A percentile compares a stretch with the other conserved stretches of the same genome.
Conservation (phyloP, 1,140 invertebrate genomes). For the Ptiloglossa arizonensis region DNA sequence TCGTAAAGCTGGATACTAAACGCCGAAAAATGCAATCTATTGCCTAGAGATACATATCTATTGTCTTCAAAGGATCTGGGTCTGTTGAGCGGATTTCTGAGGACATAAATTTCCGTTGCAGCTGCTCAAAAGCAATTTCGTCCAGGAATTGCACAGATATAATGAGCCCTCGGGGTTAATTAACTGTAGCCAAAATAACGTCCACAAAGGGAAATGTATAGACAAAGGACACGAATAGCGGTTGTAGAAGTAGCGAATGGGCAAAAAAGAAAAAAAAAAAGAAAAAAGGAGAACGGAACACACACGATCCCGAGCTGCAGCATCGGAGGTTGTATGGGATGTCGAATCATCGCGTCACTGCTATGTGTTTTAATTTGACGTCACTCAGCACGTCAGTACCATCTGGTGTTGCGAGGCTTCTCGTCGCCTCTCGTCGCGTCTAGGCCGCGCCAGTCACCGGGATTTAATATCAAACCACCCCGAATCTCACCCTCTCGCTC, state of each 20-base stretch:
- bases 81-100: no score
- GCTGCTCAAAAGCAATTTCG: no score
- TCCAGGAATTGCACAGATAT: not conserved
- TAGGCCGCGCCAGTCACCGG: slow-evolving; percentile 75
- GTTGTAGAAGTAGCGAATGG: not conserved
- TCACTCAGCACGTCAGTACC: slow-evolving; percentile 79
- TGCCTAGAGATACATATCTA: no score
- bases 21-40: no score
- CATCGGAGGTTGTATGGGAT: slow-evolving; percentile 67
- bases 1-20: no score
- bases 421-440: slow-evolving; percentile 73
- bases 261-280: not conserved
- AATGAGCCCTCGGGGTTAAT: not conserved
- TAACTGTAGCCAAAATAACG: not conserved
- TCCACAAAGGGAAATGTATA: not conserved
- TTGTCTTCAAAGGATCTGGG: no score
- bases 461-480: slow-evolving; percentile 79
- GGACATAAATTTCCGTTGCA: no score
- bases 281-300: not conserved
- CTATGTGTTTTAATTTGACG: slow-evolving; percentile 81
- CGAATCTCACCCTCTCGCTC: slow-evolving; percentile 45
- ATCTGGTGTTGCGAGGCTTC: slow-evolving; percentile 77
- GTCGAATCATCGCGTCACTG: slow-evolving; percentile 77
- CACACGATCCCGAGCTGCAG: slow-evolving; percentile 37
- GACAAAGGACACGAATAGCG: not conserved